A percentile compares a stretch with the other conserved stretches of the same genome.
Evolutionary conservation across 2,113 vertebrate genomes (phyloP).

Genomic region (Crotalus viridis): DNA sequence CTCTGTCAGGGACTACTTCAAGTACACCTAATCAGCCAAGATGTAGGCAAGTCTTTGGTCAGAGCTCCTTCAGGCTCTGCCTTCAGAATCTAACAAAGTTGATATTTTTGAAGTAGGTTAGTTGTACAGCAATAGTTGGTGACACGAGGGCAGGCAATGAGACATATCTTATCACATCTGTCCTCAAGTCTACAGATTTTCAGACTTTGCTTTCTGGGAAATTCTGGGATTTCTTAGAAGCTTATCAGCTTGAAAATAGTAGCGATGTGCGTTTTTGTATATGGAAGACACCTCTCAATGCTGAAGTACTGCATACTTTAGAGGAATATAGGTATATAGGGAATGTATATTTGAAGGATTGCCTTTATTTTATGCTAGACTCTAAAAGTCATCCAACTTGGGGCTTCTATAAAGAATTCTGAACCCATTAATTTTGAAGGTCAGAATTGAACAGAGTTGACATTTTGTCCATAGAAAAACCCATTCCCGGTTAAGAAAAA

Average conservation of each 20-base stretch:
- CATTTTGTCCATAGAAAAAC: background rate
- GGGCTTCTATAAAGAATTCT: background rate
- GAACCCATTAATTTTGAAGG: background rate
- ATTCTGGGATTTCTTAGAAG: background rate
- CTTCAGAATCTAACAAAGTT: background rate
- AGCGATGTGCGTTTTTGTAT: background rate
- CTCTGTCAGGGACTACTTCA: background rate
- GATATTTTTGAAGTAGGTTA: background rate
- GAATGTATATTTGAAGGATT: background rate
- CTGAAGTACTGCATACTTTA: background rate
- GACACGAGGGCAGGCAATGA: background rate
- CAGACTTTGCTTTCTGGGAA: background rate
- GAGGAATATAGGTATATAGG: background rate
- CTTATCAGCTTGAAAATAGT: background rate
- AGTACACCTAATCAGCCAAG: background rate
- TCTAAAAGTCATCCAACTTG: background rate
- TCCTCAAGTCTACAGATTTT: background rate
- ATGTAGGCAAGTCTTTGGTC: background rate
- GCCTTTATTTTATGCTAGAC: background rate
- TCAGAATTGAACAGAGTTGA: background rate
- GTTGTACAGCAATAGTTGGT: background rate
- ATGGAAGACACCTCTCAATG: background rate
- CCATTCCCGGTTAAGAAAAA: background rate
- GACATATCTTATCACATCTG: background rate
- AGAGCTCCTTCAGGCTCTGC: background rate